Base-by-base conservation (phyloP, 2,113 vertebrate species). In the Ciconia maguari region DNA sequence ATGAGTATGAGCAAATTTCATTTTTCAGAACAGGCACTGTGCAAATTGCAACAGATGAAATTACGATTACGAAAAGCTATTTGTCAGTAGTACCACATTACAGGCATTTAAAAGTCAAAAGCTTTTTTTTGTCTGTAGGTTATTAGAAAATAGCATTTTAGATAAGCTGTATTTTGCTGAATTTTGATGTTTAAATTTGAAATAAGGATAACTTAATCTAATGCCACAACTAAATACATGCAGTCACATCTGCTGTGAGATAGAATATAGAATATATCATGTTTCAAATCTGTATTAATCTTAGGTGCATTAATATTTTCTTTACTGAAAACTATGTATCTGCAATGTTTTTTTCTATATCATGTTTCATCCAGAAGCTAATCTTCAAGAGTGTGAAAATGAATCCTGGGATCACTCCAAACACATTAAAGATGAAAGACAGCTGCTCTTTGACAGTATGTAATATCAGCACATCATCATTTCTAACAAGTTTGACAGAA, bases 71-170 rank as follows among this genome's bases (percentile, higher is more conserved):
- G 82, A 83, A 65, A 68, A 90, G 0, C 2, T 49, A 14, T 34
- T 78, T 94, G 69, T 32, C 16, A 52, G 8, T 83, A 65, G 30
- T 2, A 64, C 2, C 3, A 27, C 4, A 9, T 61, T 79, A 38
- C 4, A 64, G 14, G 48, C 3, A 41, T 55, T 64, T 79, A n/a
- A 90, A 87, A 91, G 22, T 24, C 4, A 38, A n/a, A 41, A 19
- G 0, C 0, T 17, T 66, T 41, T 41, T 72, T 80, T 46, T 72
- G 7, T 44, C 10, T 61, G 2, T 17, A 44, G 29, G 4, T 8
- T 48, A 69, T 36, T 48, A 83, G 21, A 71, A 83, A 68, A 74
- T 0, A 30, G 0, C 11, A 38, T 44, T 80, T 91, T 38, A 49
- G 4, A 36, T n/a, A 36, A 81, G 4, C 2, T 46, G 0, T 18